Conservation (phyloP, 2,888 invertebrate species). For the Euzophera pinguis region DNA sequence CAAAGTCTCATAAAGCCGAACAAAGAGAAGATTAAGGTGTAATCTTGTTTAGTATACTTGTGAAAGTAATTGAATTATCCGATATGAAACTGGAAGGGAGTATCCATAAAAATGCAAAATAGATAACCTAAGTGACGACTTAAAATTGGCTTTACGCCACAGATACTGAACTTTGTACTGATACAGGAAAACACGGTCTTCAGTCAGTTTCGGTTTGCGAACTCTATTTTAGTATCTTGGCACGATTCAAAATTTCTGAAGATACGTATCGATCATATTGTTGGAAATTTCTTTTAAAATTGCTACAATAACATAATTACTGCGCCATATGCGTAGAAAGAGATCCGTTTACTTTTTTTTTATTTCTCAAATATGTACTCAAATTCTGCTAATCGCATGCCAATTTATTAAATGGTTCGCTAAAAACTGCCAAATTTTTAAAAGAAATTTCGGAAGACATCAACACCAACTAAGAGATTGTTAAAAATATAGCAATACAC, state of each 20-base stretch:
- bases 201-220: conserved; percentile 58
- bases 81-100: conserved; percentile 3
- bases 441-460: no score
- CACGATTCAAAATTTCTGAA: conserved; percentile 26
- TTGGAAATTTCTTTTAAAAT: conserved; percentile 8
- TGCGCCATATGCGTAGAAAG: no score
- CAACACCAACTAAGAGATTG: no score
- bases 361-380: no score
- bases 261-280: background rate
- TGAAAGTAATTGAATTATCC: conserved; percentile 8
- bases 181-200: conserved; percentile 64
- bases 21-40: conserved; percentile 13
- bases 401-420: no score
- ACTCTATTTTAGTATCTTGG: conserved; percentile 64
- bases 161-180: conserved; percentile 70
- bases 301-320: no score
- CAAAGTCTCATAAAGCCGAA: conserved; percentile 11
- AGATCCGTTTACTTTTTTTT: no score
- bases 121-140: conserved; percentile 30
- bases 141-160: conserved; percentile 60
- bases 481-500: no score
- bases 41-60: conserved; percentile 13
- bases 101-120: conserved; percentile 11
- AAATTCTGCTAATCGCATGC: no score
- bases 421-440: no score